A percentile compares a stretch with the other conserved stretches of the same genome.
phyloP scores from a whole-genome alignment of 2,888 invertebrate species.

The Lepidocyrtinus sp. region DNA sequence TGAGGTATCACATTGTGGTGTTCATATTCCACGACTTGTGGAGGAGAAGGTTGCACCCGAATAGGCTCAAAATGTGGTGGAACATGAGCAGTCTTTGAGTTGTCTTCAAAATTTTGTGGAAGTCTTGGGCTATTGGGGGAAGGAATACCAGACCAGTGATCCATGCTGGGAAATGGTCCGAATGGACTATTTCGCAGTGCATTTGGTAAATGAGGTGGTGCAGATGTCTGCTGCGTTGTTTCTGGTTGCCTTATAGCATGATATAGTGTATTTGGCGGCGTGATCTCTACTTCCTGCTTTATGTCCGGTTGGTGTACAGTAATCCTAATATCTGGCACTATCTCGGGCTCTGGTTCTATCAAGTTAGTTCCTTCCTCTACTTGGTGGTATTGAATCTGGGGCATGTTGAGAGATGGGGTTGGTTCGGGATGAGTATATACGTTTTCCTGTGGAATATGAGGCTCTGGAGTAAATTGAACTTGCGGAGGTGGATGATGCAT shows the following conservation, averaged over 20 bases:
- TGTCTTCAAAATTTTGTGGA: constrained; percentile 35
- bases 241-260: constrained; percentile 2
- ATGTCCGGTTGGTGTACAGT: constrained; percentile 20
- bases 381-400: too few species aligned
- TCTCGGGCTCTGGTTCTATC: constrained; percentile 14
- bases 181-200: constrained; percentile 37
- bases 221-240: not conserved
- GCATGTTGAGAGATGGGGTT: not conserved
- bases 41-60: not conserved
- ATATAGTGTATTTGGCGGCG: not conserved
- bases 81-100: not conserved
- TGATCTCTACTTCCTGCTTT: not conserved
- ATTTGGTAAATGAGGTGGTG: not conserved
- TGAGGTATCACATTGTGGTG: constrained; percentile 1
- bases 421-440: not conserved
- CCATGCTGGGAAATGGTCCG: constrained; percentile 49
- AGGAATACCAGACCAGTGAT: constrained; percentile 54
- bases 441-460: not conserved
- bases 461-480: not conserved
- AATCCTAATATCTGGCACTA: constrained; percentile 47
- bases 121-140: constrained; percentile 41
- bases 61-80: not conserved
- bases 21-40: not conserved
- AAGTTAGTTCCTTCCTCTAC: constrained; percentile 10
- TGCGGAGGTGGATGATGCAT: too few species aligned